A percentile compares a stretch with the other conserved stretches of the same genome.
phyloP scores from a whole-genome alignment of 2,888 invertebrate species.

The Coenonympha arcania region DNA sequence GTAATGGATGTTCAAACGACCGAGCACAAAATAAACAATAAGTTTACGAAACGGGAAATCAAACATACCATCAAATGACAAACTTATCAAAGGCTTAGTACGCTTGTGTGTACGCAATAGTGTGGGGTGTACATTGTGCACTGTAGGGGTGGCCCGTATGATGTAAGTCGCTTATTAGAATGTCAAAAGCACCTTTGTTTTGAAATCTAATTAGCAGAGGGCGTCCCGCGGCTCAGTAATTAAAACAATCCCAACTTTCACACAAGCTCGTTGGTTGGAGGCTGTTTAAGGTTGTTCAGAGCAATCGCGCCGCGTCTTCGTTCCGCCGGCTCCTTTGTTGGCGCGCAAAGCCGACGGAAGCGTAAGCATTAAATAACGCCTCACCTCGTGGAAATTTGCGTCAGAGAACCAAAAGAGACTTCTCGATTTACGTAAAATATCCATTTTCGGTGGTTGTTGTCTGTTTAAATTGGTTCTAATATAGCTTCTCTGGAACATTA shows the following conservation, averaged over 20 bases:
- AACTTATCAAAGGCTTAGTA: too few relatives aligned
- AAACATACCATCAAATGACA: too few relatives aligned
- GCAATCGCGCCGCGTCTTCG: neutral
- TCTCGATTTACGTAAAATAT: neutral
- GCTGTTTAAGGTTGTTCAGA: neutral
- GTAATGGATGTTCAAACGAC: too few relatives aligned
- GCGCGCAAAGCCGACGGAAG: neutral
- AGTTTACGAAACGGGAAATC: too few relatives aligned
- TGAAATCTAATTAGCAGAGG: constrained; percentile 23
- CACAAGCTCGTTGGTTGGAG: constrained; percentile 16
- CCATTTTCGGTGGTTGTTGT: neutral
- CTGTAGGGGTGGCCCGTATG: neutral
- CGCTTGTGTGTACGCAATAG: too few relatives aligned
- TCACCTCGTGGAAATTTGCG: neutral
- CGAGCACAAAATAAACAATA: too few relatives aligned
- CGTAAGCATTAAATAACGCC: neutral
- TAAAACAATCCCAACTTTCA: constrained; percentile 23
- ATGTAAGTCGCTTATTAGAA: constrained; percentile 1
- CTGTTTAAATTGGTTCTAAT: neutral
- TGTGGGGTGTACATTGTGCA: neutral
- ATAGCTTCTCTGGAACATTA: neutral
- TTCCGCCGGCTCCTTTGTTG: neutral
- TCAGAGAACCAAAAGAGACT: neutral
- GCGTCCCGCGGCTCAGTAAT: constrained; percentile 21
- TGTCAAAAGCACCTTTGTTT: constrained; percentile 19